phyloP scores from a whole-genome alignment of 1,140 invertebrate genomes.

The Bicyclus anynana region DNA sequence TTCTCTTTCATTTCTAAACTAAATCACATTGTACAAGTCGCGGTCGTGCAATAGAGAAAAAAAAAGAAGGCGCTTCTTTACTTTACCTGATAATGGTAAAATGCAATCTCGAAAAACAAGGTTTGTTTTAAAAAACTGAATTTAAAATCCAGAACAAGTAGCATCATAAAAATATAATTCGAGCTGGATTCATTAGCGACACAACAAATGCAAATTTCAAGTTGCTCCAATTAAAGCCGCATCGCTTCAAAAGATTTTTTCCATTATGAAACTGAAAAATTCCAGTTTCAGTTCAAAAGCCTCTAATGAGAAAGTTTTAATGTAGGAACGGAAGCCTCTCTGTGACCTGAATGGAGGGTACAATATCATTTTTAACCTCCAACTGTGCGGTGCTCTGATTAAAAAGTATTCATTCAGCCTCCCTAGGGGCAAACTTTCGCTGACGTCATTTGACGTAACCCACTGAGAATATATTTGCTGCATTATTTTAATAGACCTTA shows the following conservation, averaged over 20 bases:
- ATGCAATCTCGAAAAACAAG: no score
- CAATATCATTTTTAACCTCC: constrained; percentile 14
- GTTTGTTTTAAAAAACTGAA: no score
- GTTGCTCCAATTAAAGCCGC: constrained; percentile 2
- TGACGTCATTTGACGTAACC: background rate
- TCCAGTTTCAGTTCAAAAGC: constrained; percentile 16
- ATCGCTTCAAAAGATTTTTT: constrained; percentile 6
- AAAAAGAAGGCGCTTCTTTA: no score
- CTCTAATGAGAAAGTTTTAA: constrained; percentile 15
- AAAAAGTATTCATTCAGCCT: constrained; percentile 12
- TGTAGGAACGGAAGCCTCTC: background rate
- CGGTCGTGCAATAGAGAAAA: no score
- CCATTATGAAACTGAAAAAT: constrained; percentile 8
- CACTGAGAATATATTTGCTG: background rate
- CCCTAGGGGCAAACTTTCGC: background rate
- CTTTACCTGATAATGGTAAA: no score
- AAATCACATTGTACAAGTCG: no score
- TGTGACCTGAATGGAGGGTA: constrained; percentile 9
- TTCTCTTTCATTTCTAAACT: no score
- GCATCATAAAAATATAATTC: background rate
- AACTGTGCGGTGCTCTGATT: constrained; percentile 9
- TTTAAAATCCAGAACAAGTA: no score
- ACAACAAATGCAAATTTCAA: background rate
- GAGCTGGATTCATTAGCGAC: background rate
- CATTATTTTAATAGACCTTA: background rate